These are phyloP conservation scores for Ommatoiulus sabulosus DNA, from an alignment of 2,888 invertebrate species.

Conservation along the genomic window DNA sequence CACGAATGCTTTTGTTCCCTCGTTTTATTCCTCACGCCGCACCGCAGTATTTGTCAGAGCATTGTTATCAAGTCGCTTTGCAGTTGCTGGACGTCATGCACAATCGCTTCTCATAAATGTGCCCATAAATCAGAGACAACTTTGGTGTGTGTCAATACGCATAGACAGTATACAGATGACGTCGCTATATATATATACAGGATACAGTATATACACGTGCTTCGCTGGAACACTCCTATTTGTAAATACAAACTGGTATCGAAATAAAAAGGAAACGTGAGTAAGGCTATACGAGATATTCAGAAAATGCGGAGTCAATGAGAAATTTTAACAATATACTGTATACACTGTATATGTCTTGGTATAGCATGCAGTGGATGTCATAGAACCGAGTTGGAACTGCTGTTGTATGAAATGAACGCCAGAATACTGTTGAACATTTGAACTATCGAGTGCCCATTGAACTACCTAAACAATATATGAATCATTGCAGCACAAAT, in stretches of 20 bases:
- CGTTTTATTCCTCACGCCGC: not conserved
- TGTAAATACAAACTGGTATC: slow-evolving; percentile 21
- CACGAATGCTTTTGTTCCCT: not conserved
- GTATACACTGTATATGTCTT: not conserved
- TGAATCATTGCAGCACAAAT: too few relatives aligned
- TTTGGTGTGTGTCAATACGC: not conserved
- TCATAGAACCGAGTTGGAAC: too few relatives aligned
- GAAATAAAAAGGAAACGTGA: not conserved
- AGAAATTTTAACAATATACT: not conserved
- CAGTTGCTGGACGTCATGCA: not conserved
- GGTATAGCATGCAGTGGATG: too few relatives aligned
- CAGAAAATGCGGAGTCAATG: not conserved
- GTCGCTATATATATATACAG: not conserved
- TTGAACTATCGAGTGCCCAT: too few relatives aligned
- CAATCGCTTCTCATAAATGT: slow-evolving; percentile 40
- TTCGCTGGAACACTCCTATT: not conserved
- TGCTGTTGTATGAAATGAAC: too few relatives aligned
- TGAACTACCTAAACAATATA: too few relatives aligned
- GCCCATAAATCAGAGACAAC: slow-evolving; percentile 29
- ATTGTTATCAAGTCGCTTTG: slow-evolving; percentile 35
- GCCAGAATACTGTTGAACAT: too few relatives aligned
- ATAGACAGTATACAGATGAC: not conserved
- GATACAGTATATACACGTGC: not conserved
- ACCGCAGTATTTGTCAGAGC: not conserved
- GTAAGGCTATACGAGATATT: not conserved